A percentile compares a stretch with the other conserved stretches of the same genome.
Evolutionary conservation across 2,797 vertebrate species (phyloP).

Genomic region (Acridotheres tristis): DNA sequence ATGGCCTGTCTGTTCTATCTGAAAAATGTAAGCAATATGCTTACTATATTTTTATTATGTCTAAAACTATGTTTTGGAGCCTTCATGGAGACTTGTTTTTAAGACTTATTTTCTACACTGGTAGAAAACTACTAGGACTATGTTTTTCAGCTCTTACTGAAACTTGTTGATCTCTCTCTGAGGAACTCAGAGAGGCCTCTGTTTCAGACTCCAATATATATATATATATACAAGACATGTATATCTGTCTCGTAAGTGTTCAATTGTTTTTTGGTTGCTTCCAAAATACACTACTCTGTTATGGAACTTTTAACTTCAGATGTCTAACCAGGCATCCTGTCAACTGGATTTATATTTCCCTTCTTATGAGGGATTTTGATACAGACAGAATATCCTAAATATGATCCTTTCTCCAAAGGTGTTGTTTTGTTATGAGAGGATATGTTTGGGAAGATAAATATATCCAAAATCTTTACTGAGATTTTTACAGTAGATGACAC

Average conservation of each 20-base stretch:
- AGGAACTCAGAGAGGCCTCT: no score
- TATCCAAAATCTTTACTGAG: not conserved
- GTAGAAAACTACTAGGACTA: no score
- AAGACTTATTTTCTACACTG: no score
- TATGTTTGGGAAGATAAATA: not conserved
- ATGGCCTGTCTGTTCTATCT: no score
- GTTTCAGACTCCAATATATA: no score
- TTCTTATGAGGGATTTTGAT: not conserved
- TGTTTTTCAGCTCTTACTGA: no score
- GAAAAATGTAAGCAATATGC: no score
- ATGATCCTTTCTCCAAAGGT: not conserved
- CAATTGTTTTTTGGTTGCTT: not conserved
- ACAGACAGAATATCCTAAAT: not conserved
- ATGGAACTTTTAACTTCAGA: not conserved
- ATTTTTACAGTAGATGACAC: not conserved
- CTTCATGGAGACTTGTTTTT: no score
- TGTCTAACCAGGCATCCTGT: not conserved
- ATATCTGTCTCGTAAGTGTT: not conserved
- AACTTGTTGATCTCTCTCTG: no score
- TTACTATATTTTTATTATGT: no score
- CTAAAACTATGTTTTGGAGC: no score
- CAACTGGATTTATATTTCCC: not conserved
- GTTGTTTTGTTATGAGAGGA: not conserved
- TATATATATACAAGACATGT: not conserved
- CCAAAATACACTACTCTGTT: not conserved